Evolutionary conservation across 2,888 invertebrate species (phyloP).

Genomic region (Hylaea fasciaria): DNA sequence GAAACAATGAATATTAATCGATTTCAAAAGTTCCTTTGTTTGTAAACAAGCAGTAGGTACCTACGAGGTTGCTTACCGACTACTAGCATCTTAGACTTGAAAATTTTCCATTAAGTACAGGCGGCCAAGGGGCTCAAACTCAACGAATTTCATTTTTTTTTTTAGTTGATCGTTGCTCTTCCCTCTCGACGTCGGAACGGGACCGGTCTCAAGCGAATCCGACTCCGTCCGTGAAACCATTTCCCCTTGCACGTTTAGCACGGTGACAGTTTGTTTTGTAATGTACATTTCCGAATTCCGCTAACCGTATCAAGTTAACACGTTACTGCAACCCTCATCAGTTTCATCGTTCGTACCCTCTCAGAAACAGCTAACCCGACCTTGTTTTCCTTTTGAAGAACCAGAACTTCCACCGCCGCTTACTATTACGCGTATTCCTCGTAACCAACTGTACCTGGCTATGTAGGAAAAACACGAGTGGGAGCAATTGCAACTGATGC

Average conservation of each 20-base stretch:
- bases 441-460: slow-evolving; percentile 21
- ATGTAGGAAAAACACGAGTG: slow-evolving; percentile 20
- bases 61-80: not conserved
- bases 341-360: slow-evolving; percentile 25
- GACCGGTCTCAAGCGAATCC: slow-evolving; percentile 53
- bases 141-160: slow-evolving; percentile 56
- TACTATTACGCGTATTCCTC: slow-evolving; percentile 22
- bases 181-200: slow-evolving; percentile 43
- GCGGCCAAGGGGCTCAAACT: not conserved
- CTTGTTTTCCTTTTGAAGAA: slow-evolving; percentile 42
- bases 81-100: not conserved
- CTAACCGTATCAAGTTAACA: slow-evolving; percentile 30
- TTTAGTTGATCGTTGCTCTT: slow-evolving; percentile 41
- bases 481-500: slow-evolving; percentile 11
- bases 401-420: slow-evolving; percentile 15
- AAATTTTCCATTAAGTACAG: not conserved
- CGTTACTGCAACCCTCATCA: slow-evolving; percentile 15
- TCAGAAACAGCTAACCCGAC: slow-evolving; percentile 34
- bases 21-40: not conserved
- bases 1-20: not conserved
- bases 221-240: slow-evolving; percentile 54
- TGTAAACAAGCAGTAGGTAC: slow-evolving; percentile 1
- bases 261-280: slow-evolving; percentile 47
- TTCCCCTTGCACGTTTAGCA: slow-evolving; percentile 49
- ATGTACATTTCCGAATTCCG: slow-evolving; percentile 50